Percentiles rank a stretch among this genome's conserved stretches.
phyloP scores from a whole-genome alignment of 2,888 invertebrate genomes.

The Hypomecis atomaria region DNA sequence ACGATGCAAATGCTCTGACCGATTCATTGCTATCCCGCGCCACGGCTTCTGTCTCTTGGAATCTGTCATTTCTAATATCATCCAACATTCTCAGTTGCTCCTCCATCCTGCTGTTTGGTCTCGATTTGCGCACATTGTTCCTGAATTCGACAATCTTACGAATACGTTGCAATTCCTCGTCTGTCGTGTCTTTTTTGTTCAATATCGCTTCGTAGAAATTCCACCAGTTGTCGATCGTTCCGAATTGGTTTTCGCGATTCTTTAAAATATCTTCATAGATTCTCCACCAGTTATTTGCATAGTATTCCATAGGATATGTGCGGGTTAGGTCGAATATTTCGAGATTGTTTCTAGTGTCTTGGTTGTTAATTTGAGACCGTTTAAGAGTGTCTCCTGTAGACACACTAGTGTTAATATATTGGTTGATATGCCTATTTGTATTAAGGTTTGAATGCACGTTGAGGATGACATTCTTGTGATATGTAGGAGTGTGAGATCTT shows the following conservation, averaged over 20 bases:
- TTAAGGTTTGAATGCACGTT: conserved; percentile 56
- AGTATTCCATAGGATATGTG: conserved; percentile 75
- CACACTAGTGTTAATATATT: conserved; percentile 49
- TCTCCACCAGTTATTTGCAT: conserved; percentile 82
- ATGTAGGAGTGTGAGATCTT: conserved; percentile 40
- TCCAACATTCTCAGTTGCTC: conserved; percentile 73
- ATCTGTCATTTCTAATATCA: conserved; percentile 67
- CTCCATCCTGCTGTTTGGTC: conserved; percentile 72
- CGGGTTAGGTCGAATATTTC: conserved; percentile 75
- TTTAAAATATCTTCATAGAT: conserved; percentile 78
- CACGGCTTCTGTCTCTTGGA: conserved; percentile 69
- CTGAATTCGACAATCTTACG: conserved; percentile 60
- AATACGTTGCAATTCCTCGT: conserved; percentile 63
- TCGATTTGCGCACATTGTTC: conserved; percentile 53
- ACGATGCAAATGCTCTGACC: conserved; percentile 66
- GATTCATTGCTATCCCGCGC: conserved; percentile 65
- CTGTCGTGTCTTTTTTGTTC: conserved; percentile 60
- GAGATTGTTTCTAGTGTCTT: conserved; percentile 54
- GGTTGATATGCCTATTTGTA: conserved; percentile 56
- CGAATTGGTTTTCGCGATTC: conserved; percentile 76
- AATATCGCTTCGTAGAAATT: conserved; percentile 73
- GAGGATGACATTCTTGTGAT: conserved; percentile 62
- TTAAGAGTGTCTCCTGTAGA: conserved; percentile 56
- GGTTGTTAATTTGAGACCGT: conserved; percentile 52
- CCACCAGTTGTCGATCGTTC: conserved; percentile 81